These are phyloP conservation scores for Apoda limacodes DNA, from an alignment of 2,888 invertebrate genomes.

Conservation along the genomic window DNA sequence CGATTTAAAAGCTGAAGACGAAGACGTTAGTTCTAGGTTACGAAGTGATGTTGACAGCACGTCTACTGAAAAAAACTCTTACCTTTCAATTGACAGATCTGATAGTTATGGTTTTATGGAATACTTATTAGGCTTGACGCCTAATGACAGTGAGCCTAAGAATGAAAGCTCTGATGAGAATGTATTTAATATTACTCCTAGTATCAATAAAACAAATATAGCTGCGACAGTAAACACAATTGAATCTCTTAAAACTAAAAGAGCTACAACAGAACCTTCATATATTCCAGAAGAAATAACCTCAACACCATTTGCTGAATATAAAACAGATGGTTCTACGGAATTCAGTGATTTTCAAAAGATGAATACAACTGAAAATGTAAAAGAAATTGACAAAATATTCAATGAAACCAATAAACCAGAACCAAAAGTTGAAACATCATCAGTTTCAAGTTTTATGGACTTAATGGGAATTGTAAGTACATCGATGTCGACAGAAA, in stretches of 20 bases:
- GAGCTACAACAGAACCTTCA: slow-evolving; percentile 42
- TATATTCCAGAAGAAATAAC: slow-evolving; percentile 59
- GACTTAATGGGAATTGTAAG: slow-evolving; percentile 69
- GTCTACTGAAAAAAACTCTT: slow-evolving; percentile 31
- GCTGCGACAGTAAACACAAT: slow-evolving; percentile 23
- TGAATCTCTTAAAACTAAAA: slow-evolving; percentile 29
- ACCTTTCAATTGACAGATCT: slow-evolving; percentile 29
- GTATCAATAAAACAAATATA: slow-evolving; percentile 21
- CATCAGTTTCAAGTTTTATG: slow-evolving; percentile 54
- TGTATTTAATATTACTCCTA: too few relatives aligned
- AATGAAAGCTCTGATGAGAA: too few relatives aligned
- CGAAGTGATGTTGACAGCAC: slow-evolving; percentile 20
- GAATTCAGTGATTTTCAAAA: too few relatives aligned
- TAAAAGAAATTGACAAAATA: too few relatives aligned
- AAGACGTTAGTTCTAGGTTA: slow-evolving; percentile 47
- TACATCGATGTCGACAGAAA: slow-evolving; percentile 84
- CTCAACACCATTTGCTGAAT: slow-evolving; percentile 11
- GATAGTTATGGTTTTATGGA: slow-evolving; percentile 53
- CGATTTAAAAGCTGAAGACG: slow-evolving; percentile 50
- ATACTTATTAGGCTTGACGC: slow-evolving; percentile 50
- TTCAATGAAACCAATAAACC: too few relatives aligned
- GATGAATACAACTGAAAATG: too few relatives aligned
- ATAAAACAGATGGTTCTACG: neutral
- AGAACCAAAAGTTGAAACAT: slow-evolving; percentile 43
- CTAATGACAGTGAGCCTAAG: slow-evolving; percentile 31